Evolutionary conservation across 2,113 vertebrate genomes (phyloP).

Genomic region (Pycnonotus jocosus): DNA sequence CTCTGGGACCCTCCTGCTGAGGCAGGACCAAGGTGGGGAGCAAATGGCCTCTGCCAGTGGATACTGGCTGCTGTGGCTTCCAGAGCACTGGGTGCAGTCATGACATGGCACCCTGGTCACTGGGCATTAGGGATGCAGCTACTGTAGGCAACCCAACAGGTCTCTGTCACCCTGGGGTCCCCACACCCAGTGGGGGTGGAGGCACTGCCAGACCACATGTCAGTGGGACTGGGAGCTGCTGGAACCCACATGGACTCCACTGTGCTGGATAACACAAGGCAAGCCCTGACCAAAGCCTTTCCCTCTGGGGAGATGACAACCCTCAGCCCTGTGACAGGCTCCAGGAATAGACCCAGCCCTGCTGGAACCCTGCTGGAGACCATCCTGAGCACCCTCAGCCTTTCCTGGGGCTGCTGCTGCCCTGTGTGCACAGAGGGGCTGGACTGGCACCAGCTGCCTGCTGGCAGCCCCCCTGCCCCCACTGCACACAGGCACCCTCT

Average conservation of each 20-base stretch:
- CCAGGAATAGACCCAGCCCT: background rate
- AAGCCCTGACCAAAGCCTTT: conserved; percentile 70
- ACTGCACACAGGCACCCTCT: conserved; percentile 2
- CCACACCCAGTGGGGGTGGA: background rate
- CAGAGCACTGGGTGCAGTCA: background rate
- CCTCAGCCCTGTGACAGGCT: conserved; percentile 46
- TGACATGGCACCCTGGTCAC: fast-evolving
- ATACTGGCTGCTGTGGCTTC: background rate
- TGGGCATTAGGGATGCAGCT: background rate
- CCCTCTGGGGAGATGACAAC: conserved; percentile 69
- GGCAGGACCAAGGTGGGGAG: fast-evolving
- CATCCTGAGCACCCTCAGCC: background rate
- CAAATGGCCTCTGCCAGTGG: fast-evolving
- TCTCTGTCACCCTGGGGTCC: background rate
- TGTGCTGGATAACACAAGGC: conserved; percentile 5
- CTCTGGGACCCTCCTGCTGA: background rate
- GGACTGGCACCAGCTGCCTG: background rate
- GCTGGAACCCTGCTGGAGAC: fast-evolving
- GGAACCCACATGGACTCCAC: fast-evolving
- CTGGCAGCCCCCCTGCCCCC: background rate
- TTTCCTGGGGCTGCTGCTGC: fast-evolving
- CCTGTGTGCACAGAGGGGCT: background rate
- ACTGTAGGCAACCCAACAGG: background rate
- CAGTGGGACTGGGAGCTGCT: background rate
- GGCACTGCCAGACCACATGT: fast-evolving